Evolutionary conservation across 2,113 vertebrate genomes (phyloP).

Genomic region (Quiscalus mexicanus): DNA sequence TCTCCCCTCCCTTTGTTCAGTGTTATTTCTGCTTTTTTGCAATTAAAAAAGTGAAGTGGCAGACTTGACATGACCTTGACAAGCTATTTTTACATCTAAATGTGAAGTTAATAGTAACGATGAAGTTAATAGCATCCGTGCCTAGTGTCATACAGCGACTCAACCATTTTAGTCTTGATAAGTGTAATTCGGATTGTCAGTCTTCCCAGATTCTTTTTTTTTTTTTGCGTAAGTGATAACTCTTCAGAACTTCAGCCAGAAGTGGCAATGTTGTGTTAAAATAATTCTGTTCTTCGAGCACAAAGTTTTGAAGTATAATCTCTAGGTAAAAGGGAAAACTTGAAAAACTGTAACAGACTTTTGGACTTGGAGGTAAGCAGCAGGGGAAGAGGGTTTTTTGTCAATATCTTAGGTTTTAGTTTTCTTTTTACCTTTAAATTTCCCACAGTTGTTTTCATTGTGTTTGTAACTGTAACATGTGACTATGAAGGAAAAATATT

Average conservation of each 20-base stretch:
- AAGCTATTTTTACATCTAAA: background rate
- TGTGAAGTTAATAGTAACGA: background rate
- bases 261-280: background rate
- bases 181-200: background rate
- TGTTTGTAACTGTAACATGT: background rate
- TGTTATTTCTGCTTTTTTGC: background rate
- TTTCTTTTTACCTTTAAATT: background rate
- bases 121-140: background rate
- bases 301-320: background rate
- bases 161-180: background rate
- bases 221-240: background rate
- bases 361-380: background rate
- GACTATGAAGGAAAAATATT: background rate
- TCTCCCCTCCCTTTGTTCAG: background rate
- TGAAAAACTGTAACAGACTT: background rate
- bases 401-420: background rate
- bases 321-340: background rate
- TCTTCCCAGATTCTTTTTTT: background rate
- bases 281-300: background rate
- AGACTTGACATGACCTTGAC: background rate
- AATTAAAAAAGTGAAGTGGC: background rate
- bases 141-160: background rate
- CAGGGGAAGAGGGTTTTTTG: accelerated
- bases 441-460: background rate
- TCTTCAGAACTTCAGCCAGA: background rate